A percentile compares a stretch with the other conserved stretches of the same genome.
These are phyloP conservation scores for Cryptoprocta ferox DNA, from an alignment of 2,797 vertebrate species.

Conservation along the genomic window DNA sequence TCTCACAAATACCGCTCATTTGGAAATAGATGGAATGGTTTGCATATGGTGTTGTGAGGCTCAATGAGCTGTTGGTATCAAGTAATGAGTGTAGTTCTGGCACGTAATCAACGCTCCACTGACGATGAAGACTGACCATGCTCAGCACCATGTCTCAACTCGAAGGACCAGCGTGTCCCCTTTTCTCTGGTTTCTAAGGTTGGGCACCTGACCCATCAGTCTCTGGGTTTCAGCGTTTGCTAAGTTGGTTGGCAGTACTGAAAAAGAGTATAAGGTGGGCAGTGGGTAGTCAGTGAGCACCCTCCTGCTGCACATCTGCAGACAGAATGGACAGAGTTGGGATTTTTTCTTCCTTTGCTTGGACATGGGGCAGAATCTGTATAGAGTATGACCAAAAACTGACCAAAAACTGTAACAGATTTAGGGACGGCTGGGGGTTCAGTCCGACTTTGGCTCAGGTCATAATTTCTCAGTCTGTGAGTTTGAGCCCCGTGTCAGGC, in stretches of 20 bases:
- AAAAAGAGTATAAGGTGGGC: neutral
- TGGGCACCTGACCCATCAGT: neutral
- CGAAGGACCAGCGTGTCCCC: fast-evolving
- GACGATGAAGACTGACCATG: neutral
- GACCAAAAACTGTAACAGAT: neutral
- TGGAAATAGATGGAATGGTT: neutral
- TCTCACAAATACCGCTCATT: neutral
- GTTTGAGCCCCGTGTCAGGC: too few species aligned
- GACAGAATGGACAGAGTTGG: neutral
- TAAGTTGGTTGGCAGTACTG: neutral
- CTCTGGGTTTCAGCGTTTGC: neutral
- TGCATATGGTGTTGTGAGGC: neutral
- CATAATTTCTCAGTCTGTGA: too few species aligned
- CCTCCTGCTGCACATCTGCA: neutral
- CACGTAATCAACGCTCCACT: neutral
- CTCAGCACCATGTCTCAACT: neutral
- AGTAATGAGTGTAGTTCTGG: neutral
- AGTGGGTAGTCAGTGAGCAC: neutral
- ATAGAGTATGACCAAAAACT: neutral
- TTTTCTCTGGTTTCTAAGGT: neutral
- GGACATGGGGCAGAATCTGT: neutral
- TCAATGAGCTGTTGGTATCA: neutral
- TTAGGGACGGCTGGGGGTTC: neutral
- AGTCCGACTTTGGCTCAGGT: too few species aligned
- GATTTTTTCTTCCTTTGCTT: neutral